Evolutionary conservation across 2,797 vertebrate species (phyloP).

Genomic region (Mus spretus): DNA sequence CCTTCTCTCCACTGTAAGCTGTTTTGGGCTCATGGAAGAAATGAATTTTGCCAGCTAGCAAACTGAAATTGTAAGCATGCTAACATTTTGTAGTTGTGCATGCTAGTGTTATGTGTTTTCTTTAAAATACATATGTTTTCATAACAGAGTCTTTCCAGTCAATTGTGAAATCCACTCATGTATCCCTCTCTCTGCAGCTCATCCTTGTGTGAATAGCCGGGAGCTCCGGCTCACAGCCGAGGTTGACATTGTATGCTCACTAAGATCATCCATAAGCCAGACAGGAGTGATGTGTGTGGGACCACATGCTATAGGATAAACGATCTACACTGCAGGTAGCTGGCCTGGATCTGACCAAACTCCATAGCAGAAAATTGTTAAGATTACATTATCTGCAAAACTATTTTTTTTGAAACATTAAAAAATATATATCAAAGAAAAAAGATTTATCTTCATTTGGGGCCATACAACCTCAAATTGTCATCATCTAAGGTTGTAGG

Average conservation of each 20-base stretch:
- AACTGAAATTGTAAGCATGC: not conserved
- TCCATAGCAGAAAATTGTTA: not conserved
- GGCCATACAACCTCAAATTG: not conserved
- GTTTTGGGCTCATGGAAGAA: not conserved
- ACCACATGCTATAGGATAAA: not conserved
- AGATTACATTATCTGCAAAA: not conserved
- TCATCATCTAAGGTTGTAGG: not conserved
- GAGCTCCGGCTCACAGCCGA: not conserved
- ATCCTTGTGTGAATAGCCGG: not conserved
- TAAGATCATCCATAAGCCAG: not conserved
- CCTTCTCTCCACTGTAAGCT: not conserved
- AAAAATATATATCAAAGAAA: not conserved
- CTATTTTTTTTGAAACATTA: not conserved
- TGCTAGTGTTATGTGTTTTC: not conserved
- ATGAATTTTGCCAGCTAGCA: not conserved
- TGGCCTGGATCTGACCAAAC: not conserved
- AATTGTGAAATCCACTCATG: not conserved
- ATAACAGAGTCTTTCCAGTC: not conserved
- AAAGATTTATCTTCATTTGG: slow-evolving; percentile 25
- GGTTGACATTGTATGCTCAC: not conserved
- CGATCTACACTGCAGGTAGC: fast-evolving
- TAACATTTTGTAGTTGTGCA: not conserved
- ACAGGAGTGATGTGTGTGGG: not conserved
- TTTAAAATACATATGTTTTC: not conserved
- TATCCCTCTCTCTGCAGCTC: not conserved